phyloP scores from a whole-genome alignment of 1,140 invertebrate genomes.

The Bombus pyrosoma region DNA sequence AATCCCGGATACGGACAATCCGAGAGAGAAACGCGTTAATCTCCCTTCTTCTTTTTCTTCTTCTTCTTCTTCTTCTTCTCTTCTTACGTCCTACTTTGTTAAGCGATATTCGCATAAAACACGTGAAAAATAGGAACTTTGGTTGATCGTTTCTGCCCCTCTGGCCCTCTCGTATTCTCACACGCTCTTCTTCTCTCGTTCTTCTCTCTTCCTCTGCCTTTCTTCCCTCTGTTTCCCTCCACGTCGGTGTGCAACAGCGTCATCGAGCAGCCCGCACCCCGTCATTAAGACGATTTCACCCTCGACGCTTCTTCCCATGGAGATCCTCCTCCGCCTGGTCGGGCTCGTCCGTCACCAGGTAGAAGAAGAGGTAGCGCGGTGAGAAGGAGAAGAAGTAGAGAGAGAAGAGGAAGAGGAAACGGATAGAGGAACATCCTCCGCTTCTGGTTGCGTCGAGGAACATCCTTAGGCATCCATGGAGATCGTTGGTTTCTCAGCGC shows the following conservation, averaged over 20 bases:
- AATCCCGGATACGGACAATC: background rate
- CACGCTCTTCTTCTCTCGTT: conserved; percentile 28
- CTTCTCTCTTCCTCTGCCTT: conserved; percentile 46
- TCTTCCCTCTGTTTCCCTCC: conserved; percentile 24
- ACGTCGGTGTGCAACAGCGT: conserved; percentile 40
- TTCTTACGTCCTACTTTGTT: conserved; percentile 42
- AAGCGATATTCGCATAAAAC: conserved; percentile 64
- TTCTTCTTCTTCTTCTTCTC: background rate
- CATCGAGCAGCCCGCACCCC: conserved; percentile 19
- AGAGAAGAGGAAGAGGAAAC: conserved; percentile 41
- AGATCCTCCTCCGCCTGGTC: conserved; percentile 64
- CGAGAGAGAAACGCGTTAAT: background rate
- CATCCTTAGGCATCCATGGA: conserved; percentile 57
- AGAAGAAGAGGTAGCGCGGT: conserved; percentile 56
- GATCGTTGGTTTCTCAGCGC: background rate
- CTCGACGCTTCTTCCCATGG: conserved; percentile 27
- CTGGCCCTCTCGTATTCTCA: background rate
- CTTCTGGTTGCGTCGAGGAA: conserved; percentile 52
- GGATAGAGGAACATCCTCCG: conserved; percentile 57
- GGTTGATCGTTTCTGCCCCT: conserved; percentile 71
- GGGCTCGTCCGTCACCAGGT: conserved; percentile 67
- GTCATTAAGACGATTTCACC: conserved; percentile 52
- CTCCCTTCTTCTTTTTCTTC: background rate
- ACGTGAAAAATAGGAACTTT: conserved; percentile 83
- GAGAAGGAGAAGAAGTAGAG: conserved; percentile 51